Evolutionary conservation across 2,113 vertebrate species (phyloP), one percentile per base, ranked within the genome.

Genomic region (Corythoichthys intestinalis): DNA sequence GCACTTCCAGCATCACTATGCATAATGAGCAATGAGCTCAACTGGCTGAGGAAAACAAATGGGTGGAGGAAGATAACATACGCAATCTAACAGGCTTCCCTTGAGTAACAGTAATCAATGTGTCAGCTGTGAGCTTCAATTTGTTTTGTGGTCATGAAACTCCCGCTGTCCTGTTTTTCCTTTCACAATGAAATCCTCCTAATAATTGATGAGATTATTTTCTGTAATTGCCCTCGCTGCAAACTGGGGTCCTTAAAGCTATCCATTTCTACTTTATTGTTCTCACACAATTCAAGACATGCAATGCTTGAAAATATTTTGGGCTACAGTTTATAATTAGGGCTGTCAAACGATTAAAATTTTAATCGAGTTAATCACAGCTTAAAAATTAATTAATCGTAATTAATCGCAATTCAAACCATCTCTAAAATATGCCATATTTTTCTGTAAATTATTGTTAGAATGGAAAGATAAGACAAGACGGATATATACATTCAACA

Each of bases 91-190:
- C 65, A 67, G 6, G 69, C 35, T 54, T 69, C 35, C 35, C 37
- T 11, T 28, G 62, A 69, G 66, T 11, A 57, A 44, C 41, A 62
- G n/a, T 37, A 79, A 69, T 61, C 54, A 72, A 28, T 28, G 60
- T 57, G 49, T 44, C 0, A 6, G 47, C 35, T 39, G 13, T 17
- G 34, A 69, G 60, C 61, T 69, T 37, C 34, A 56, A 65, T 68
- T 59, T 39, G 59, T 63, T 74, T 53, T 4, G 4, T 37, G 14
- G 20, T 28, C 20, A 28, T 28, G 20, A 28, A 28, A 28, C 20
- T 28, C 20, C 20, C 20, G 7, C 47, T 64, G 58, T 15, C 47
- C 15, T 64, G 63, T 74, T 70, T 28, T 28, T 28, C 20, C 56
- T 53, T 65, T 67, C 38, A 67, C 11, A 12, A 17, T 64, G 20